Conservation (phyloP, 2,113 vertebrate species). For the Chunga burmeisteri region DNA sequence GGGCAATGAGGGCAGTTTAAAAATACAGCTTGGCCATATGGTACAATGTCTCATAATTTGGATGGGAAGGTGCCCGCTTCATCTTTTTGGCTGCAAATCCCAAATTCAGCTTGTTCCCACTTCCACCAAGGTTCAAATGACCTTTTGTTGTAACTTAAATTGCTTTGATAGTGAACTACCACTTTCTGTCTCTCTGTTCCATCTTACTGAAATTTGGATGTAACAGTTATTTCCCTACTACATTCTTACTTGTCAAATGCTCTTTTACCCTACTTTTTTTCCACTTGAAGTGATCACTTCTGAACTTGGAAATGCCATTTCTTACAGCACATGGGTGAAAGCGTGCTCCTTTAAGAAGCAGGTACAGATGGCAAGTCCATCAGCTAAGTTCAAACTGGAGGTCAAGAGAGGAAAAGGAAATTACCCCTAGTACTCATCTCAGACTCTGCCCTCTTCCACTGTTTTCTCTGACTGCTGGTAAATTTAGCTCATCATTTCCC, state of each 20-base stretch:
- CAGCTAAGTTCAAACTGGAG: conserved; percentile 61
- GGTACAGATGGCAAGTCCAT: conserved; percentile 66
- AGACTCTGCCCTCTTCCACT: conserved; percentile 42
- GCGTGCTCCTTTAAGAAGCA: conserved; percentile 40
- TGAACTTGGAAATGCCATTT: conserved; percentile 59
- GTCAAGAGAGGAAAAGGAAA: conserved; percentile 64
- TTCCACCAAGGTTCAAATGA: background rate
- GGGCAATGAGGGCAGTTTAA: background rate
- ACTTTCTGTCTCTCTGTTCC: background rate
- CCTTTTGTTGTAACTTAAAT: background rate
- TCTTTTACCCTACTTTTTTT: background rate
- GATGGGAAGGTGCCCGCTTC: background rate
- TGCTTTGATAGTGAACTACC: background rate
- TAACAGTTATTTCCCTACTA: background rate
- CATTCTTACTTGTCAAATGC: background rate
- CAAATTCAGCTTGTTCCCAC: background rate
- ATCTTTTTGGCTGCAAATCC: background rate
- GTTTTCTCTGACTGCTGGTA: conserved; percentile 35
- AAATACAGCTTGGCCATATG: background rate
- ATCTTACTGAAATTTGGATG: background rate
- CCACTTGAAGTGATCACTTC: conserved; percentile 18
- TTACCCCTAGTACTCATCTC: conserved; percentile 13
- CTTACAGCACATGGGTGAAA: background rate
- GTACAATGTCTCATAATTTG: background rate
- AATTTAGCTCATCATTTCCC: conserved; percentile 54